These are phyloP conservation scores for Hirtodrosophila histrioides DNA, from an alignment of 2,888 invertebrate species.

Conservation along the genomic window DNA sequence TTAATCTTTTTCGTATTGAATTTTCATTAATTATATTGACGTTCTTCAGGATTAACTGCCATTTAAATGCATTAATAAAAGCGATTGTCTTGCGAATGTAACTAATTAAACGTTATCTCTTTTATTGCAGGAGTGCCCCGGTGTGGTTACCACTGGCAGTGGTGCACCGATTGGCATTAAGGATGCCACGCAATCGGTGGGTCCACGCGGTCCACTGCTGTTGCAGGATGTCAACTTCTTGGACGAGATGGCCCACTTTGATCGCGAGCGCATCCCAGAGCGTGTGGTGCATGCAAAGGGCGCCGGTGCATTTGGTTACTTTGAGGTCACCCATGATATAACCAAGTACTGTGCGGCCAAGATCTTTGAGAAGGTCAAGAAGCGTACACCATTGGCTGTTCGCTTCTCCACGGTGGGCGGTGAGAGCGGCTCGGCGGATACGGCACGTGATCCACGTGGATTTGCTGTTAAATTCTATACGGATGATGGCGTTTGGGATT, in stretches of 20 bases:
- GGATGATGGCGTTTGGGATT: constrained; percentile 96
- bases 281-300: constrained; percentile 98
- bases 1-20: too few relatives aligned
- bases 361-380: constrained; percentile 91
- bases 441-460: constrained; percentile 95
- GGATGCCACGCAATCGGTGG: constrained; percentile 90
- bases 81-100: too few relatives aligned
- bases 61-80: too few relatives aligned
- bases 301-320: constrained; percentile 94
- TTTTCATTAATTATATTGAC: too few relatives aligned
- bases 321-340: constrained; percentile 95
- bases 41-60: too few relatives aligned
- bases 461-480: constrained; percentile 98
- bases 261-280: constrained; percentile 97
- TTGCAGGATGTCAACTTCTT: constrained; percentile 93
- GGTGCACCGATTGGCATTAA: constrained; percentile 90
- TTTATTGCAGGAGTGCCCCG: constrained; percentile 81
- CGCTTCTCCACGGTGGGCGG: constrained; percentile 95
- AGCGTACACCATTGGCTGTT: constrained; percentile 91
- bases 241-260: constrained; percentile 93
- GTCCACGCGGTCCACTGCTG: constrained; percentile 93
- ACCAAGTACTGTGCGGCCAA: constrained; percentile 91
- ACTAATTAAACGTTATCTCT: background rate
- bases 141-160: constrained; percentile 90
- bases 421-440: constrained; percentile 96